Evolutionary conservation across 2,113 vertebrate genomes (phyloP).

Genomic region (Lynx canadensis): DNA sequence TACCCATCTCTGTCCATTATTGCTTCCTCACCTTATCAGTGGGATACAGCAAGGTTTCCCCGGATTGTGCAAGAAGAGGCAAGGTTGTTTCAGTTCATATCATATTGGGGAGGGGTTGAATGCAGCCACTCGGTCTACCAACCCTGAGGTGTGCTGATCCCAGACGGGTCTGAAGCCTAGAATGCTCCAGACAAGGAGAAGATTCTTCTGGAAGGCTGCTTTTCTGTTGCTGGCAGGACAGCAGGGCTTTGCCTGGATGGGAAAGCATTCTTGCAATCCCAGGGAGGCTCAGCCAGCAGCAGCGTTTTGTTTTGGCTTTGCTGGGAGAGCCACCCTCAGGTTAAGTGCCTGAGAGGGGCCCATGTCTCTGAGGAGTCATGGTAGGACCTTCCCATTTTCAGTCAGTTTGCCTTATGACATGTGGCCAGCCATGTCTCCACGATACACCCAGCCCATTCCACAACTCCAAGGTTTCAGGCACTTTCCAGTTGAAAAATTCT

Average conservation of each 20-base stretch:
- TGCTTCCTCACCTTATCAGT: neutral
- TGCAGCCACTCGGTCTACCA: neutral
- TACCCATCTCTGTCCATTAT: neutral
- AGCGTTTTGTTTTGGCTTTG: neutral
- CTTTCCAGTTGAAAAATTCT: slow-evolving; percentile 11
- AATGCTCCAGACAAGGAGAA: neutral
- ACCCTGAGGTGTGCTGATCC: neutral
- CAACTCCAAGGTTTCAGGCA: neutral
- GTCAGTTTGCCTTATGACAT: neutral
- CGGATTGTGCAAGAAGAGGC: neutral
- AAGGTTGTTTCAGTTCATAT: neutral
- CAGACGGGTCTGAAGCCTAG: neutral
- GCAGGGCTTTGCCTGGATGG: neutral
- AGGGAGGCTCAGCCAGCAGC: neutral
- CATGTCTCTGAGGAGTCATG: neutral
- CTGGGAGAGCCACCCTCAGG: neutral
- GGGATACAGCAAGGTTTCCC: neutral
- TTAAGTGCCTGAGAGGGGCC: neutral
- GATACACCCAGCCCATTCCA: neutral
- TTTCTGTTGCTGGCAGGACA: neutral
- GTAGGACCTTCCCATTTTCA: neutral
- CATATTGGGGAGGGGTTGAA: too few species aligned
- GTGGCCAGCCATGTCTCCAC: neutral
- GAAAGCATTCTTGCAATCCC: neutral
- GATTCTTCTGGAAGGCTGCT: neutral